Percentiles rank a stretch among this genome's conserved stretches.
Conservation (phyloP, 2,888 invertebrate species). For the Ptilodon capucinus region DNA sequence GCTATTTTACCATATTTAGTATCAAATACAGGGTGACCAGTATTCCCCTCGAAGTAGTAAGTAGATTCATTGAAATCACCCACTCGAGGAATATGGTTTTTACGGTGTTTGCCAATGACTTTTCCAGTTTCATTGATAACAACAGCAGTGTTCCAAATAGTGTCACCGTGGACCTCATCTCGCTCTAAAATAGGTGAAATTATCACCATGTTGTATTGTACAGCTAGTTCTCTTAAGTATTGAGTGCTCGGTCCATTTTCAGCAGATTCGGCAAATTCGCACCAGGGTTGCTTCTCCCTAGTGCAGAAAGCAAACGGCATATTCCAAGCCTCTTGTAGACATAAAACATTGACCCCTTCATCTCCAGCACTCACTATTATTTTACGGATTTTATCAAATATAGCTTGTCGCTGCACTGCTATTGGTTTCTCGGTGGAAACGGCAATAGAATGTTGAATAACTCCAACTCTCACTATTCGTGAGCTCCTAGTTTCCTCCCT, state of each 20-base stretch:
- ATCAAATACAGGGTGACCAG: conserved; percentile 97
- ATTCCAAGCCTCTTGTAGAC: conserved; percentile 98
- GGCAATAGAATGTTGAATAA: conserved; percentile 94
- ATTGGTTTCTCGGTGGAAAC: conserved; percentile 89
- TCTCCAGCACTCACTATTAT: conserved; percentile 90
- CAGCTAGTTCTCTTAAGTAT: conserved; percentile 90
- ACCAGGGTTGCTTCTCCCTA: conserved; percentile 97
- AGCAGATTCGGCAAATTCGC: conserved; percentile 97
- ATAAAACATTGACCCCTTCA: conserved; percentile 93
- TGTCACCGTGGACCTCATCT: conserved; percentile 92
- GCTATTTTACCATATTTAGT: conserved; percentile 95
- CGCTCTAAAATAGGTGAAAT: conserved; percentile 97
- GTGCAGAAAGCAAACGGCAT: conserved; percentile 99
- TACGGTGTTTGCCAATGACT: conserved; percentile 96
- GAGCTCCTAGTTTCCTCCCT: conserved; percentile 87
- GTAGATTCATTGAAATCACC: conserved; percentile 99
- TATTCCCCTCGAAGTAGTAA: conserved; percentile 97
- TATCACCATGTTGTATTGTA: conserved; percentile 94
- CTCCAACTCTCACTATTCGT: conserved; percentile 89
- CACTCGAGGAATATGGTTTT: conserved; percentile 98
- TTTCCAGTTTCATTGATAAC: conserved; percentile 94
- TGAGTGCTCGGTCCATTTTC: conserved; percentile 92
- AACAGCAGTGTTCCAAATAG: conserved; percentile 97
- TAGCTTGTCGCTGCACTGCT: conserved; percentile 88
- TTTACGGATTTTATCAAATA: conserved; percentile 87